A percentile compares a stretch with the other conserved stretches of the same genome.
Evolutionary conservation across 2,113 vertebrate genomes (phyloP).

Genomic region (Indri indri): DNA sequence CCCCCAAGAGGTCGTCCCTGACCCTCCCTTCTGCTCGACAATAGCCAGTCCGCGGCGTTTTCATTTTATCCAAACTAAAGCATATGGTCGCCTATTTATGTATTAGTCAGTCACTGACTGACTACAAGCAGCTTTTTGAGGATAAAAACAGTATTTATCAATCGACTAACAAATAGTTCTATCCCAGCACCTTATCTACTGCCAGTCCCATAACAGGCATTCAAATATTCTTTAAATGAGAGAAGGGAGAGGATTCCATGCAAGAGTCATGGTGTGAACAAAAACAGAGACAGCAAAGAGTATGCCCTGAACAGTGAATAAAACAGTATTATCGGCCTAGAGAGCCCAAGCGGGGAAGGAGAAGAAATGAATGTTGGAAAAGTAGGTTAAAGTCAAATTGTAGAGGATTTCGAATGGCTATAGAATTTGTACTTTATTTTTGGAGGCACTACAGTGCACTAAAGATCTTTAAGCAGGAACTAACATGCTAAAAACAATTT

Average conservation of each 20-base stretch:
- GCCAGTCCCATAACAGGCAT: background rate
- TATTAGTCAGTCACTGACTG: background rate
- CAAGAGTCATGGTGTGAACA: background rate
- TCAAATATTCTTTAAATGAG: background rate
- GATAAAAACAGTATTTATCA: background rate
- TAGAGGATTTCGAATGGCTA: slow-evolving; percentile 14
- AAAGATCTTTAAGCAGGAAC: background rate
- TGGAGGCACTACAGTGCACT: background rate
- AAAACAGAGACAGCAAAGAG: background rate
- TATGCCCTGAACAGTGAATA: background rate
- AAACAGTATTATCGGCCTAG: background rate
- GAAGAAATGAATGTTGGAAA: background rate
- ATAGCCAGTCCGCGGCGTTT: background rate
- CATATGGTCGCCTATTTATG: background rate
- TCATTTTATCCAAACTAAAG: background rate
- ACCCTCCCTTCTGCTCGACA: background rate
- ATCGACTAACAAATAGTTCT: background rate
- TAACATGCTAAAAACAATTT: background rate
- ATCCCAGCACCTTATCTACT: background rate
- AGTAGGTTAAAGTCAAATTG: background rate
- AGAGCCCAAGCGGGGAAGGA: background rate
- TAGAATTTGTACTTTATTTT: background rate
- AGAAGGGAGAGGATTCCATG: background rate
- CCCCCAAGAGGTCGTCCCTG: background rate
- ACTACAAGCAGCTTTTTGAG: background rate